Percentiles rank a stretch among this genome's conserved stretches.
These are phyloP conservation scores for Acleris literana DNA, from an alignment of 2,888 invertebrate genomes.

Conservation along the genomic window DNA sequence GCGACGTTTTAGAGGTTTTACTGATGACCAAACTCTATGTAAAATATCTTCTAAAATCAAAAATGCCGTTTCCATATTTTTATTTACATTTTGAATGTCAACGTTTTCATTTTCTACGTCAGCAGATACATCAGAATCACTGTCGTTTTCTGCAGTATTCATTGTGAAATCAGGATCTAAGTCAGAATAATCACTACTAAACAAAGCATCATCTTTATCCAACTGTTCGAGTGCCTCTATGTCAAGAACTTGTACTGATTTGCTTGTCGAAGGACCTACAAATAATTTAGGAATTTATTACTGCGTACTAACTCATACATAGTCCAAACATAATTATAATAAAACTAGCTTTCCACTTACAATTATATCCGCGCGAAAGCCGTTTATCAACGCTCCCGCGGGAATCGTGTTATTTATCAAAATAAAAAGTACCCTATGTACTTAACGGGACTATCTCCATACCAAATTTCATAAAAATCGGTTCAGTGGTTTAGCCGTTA, in stretches of 20 bases:
- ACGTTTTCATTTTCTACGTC: neutral
- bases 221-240: neutral
- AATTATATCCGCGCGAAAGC: too few species aligned
- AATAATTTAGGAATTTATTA: neutral
- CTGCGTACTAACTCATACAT: too few species aligned
- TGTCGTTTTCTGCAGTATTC: neutral
- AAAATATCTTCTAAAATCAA: neutral
- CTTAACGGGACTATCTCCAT: too few species aligned
- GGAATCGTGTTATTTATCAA: too few species aligned
- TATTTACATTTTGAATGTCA: neutral
- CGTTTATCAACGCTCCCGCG: too few species aligned
- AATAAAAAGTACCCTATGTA: too few species aligned
- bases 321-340: too few species aligned
- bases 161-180: neutral
- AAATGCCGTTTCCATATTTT: neutral
- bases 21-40: neutral
- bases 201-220: neutral
- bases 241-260: neutral
- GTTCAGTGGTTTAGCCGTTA: too few species aligned
- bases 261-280: neutral
- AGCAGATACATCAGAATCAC: neutral
- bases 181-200: neutral
- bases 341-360: too few species aligned
- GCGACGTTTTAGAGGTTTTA: neutral
- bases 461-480: too few species aligned